Conservation (phyloP, 2,797 vertebrate species). For the Streptopelia turtur region DNA sequence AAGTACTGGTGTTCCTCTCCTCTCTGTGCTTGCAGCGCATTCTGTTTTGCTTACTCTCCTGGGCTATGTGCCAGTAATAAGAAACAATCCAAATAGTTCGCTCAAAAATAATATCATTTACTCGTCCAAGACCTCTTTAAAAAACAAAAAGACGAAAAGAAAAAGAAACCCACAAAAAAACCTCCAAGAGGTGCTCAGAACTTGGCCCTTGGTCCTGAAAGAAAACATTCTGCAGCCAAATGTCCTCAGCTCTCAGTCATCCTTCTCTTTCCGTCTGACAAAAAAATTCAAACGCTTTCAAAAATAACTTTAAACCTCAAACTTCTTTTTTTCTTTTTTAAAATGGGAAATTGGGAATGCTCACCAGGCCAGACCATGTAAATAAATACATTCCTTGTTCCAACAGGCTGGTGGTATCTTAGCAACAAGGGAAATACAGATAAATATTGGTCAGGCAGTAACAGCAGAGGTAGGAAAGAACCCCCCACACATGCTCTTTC, state of each 20-base stretch:
- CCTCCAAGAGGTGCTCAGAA: background rate
- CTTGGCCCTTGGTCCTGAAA: background rate
- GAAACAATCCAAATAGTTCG: slow-evolving; percentile 44
- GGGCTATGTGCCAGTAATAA: slow-evolving; percentile 43
- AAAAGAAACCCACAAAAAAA: background rate
- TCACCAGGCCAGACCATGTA: slow-evolving; percentile 57
- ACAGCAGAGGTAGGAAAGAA: slow-evolving; percentile 54
- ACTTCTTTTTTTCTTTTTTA: background rate
- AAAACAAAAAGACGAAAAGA: background rate
- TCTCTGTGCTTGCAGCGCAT: slow-evolving; percentile 6
- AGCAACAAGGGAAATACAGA: slow-evolving; percentile 71
- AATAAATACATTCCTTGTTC: slow-evolving; percentile 74
- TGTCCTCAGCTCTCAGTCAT: background rate
- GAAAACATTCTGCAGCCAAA: background rate
- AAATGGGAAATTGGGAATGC: slow-evolving; percentile 44
- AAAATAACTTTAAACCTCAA: slow-evolving; percentile 48
- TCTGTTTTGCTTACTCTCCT: slow-evolving; percentile 44
- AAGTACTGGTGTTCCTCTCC: background rate
- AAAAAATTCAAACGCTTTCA: slow-evolving; percentile 26
- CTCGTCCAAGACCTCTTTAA: background rate
- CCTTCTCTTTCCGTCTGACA: slow-evolving; percentile 3
- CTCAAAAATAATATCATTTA: slow-evolving; percentile 41
- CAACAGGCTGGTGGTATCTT: slow-evolving; percentile 55
- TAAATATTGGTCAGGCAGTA: slow-evolving; percentile 68
- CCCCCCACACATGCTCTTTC: background rate